A percentile compares a stretch with the other conserved stretches of the same genome.
Conservation (phyloP, 2,888 invertebrate species). For the Hirudinaria manillensis region DNA sequence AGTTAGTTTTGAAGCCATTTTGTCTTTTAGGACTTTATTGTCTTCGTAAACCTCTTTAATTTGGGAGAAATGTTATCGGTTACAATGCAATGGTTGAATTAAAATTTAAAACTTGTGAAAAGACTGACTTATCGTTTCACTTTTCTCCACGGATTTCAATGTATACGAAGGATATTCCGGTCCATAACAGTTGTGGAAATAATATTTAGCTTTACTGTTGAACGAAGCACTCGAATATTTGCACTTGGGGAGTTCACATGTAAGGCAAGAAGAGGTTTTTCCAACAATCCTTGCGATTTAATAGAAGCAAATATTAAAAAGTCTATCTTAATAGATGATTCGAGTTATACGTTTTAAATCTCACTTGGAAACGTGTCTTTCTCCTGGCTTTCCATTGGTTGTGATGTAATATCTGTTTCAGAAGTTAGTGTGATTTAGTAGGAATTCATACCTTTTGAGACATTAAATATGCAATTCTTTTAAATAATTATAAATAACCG, state of each 20-base stretch:
- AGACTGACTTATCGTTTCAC: background rate
- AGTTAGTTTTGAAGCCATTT: conserved; percentile 69
- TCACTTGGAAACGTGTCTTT: conserved; percentile 74
- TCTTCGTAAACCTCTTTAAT: conserved; percentile 63
- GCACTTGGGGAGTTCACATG: background rate
- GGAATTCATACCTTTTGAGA: background rate
- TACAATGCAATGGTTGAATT: background rate
- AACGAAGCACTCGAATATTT: conserved; percentile 62
- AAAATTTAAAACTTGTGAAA: background rate
- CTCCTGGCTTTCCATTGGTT: conserved; percentile 76
- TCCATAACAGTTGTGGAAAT: conserved; percentile 35
- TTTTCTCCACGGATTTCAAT: background rate
- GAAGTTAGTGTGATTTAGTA: background rate
- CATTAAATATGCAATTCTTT: background rate
- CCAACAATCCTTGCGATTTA: background rate
- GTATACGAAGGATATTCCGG: conserved; percentile 36
- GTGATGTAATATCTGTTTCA: conserved; percentile 69
- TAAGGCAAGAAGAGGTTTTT: conserved; percentile 2
- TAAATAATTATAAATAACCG: background rate
- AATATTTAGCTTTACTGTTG: conserved; percentile 56
- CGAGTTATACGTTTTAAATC: background rate
- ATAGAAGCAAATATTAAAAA: background rate
- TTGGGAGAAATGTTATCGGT: background rate
- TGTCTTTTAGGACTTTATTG: conserved; percentile 68
- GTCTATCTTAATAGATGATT: too few relatives aligned